phyloP scores from a whole-genome alignment of 1,140 invertebrate genomes.

The Thrips palmi region DNA sequence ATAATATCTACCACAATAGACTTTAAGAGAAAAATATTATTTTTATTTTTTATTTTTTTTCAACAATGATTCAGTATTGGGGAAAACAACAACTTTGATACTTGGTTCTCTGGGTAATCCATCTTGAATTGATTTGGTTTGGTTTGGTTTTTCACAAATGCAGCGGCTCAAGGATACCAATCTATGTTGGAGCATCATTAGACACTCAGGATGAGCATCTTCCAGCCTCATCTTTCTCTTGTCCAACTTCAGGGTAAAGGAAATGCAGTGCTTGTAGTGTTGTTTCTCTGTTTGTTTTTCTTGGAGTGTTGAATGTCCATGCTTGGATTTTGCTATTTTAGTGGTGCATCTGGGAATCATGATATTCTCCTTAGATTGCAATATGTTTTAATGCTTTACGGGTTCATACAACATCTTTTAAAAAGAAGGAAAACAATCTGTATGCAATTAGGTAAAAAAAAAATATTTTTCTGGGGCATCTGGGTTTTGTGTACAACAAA shows the following conservation, averaged over 20 bases:
- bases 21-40: constrained; percentile 1
- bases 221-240: constrained; percentile 22
- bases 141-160: constrained; percentile 7
- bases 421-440: not conserved
- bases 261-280: constrained; percentile 11
- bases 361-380: not conserved
- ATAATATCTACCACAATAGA: too few species aligned
- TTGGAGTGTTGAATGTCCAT: not conserved
- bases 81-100: not conserved
- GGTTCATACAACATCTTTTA: not conserved
- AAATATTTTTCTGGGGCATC: constrained; percentile 3
- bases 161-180: constrained; percentile 30
- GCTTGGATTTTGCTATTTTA: constrained; percentile 3
- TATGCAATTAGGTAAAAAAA: not conserved
- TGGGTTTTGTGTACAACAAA: not conserved
- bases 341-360: not conserved
- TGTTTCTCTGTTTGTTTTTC: constrained; percentile 11
- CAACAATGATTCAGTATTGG: constrained; percentile 1
- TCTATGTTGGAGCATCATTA: constrained; percentile 29
- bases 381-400: too few species aligned
- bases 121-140: constrained; percentile 17
- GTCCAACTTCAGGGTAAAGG: constrained; percentile 29
- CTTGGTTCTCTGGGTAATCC: not conserved
- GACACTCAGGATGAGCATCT: constrained; percentile 23
- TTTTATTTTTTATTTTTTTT: constrained; percentile 3